These are phyloP conservation scores for Capromys pilorides DNA, from an alignment of 2,797 vertebrate species.

Conservation along the genomic window DNA sequence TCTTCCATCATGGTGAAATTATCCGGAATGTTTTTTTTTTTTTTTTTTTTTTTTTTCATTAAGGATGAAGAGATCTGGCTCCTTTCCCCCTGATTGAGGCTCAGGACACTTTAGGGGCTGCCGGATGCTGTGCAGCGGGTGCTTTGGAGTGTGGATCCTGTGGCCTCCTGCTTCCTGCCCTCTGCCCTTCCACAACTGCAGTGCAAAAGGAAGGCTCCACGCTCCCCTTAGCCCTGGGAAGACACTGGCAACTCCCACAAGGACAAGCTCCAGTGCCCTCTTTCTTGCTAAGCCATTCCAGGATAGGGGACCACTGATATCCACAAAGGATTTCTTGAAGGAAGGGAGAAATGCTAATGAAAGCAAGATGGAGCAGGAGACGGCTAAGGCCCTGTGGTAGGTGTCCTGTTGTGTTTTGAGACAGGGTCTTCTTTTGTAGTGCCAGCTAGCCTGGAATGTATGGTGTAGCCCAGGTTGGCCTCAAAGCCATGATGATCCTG, in stretches of 20 bases:
- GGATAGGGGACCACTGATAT: neutral
- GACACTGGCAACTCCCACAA: neutral
- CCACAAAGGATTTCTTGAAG: neutral
- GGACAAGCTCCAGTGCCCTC: neutral
- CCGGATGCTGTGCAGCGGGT: constrained; percentile 48
- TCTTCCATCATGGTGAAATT: constrained; percentile 80
- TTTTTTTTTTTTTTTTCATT: constrained; percentile 68
- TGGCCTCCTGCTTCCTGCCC: neutral
- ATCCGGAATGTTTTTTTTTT: constrained; percentile 79
- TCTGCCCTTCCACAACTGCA: neutral
- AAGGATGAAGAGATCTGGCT: constrained; percentile 79
- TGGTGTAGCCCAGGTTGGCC: neutral
- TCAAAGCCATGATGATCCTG: neutral
- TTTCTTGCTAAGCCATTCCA: neutral
- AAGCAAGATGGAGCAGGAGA: neutral
- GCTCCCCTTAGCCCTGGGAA: neutral
- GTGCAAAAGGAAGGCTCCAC: neutral
- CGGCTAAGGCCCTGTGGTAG: accelerated
- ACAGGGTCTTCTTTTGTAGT: neutral
- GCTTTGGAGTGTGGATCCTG: neutral
- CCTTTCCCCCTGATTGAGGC: constrained; percentile 68
- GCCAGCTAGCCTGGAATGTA: too few species aligned
- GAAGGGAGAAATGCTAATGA: neutral
- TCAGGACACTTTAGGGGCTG: constrained; percentile 47
- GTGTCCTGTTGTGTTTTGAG: neutral